Conservation (phyloP, 2,888 invertebrate species). For the Apantesis nais region DNA sequence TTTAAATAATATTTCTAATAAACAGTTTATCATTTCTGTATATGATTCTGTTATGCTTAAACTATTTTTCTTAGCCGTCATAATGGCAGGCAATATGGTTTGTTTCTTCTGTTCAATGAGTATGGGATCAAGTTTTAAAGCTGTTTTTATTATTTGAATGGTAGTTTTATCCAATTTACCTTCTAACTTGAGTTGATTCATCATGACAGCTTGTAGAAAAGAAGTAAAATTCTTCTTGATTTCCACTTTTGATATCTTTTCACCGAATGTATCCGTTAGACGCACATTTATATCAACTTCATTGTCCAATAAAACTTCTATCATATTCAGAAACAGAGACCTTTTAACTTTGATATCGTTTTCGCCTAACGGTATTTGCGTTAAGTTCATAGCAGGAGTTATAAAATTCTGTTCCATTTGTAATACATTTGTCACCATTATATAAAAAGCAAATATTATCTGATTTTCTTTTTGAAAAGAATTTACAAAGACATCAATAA, state of each 20-base stretch:
- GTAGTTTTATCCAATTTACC: conserved; percentile 71
- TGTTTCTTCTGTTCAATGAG: conserved; percentile 70
- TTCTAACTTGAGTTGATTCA: conserved; percentile 71
- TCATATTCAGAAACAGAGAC: conserved; percentile 70
- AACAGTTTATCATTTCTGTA: conserved; percentile 68
- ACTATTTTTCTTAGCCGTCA: conserved; percentile 68
- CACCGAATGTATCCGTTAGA: conserved; percentile 72
- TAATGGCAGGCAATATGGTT: conserved; percentile 69
- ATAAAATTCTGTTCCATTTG: conserved; percentile 73
- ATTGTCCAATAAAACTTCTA: conserved; percentile 64
- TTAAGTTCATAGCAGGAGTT: conserved; percentile 65
- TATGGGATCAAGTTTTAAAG: conserved; percentile 74
- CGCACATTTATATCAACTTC: conserved; percentile 75
- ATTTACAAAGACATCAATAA: conserved; percentile 71
- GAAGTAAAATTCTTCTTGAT: conserved; percentile 72
- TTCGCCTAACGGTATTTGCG: conserved; percentile 63
- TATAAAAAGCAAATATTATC: conserved; percentile 75
- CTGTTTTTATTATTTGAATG: conserved; percentile 69
- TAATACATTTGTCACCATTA: conserved; percentile 67
- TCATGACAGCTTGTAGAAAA: conserved; percentile 73
- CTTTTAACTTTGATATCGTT: conserved; percentile 70
- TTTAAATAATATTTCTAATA: conserved; percentile 77
- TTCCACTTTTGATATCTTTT: conserved; percentile 71
- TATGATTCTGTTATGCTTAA: conserved; percentile 58
- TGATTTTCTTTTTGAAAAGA: conserved; percentile 72